Base-by-base conservation (phyloP, 2,113 vertebrate species). In the Leptosomus discolor region DNA sequence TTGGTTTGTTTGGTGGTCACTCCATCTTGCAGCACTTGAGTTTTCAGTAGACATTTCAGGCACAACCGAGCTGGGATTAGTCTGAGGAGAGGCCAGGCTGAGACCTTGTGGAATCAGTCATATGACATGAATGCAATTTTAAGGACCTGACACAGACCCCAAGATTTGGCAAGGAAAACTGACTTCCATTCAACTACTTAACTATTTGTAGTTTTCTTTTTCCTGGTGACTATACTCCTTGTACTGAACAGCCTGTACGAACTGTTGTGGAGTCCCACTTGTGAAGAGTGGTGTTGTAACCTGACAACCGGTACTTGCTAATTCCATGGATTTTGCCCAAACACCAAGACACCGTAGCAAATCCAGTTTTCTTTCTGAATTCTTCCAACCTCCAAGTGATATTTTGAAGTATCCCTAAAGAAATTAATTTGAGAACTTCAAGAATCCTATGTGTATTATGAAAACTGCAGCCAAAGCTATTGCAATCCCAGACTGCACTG, bases 191-290 rank as follows among this genome's bases (percentile, higher is more conserved):
- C 37, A 63, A 24, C 43, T 30, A 5, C 48, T 39, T 54, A 54
- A 56, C 30, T 46, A 7, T 16, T 46, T 51, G 11, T 63, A 75
- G 39, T 39, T 85, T 78, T 64, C 29, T 51, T 87, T 58, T 46
- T 39, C 64, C 21, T 0, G 0, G 12, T 84, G 46, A 41, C 50
- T 61, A 0, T 32, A 4, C 2, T 77, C 10, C 12, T 23, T 68
- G 64, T 67, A 43, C 45, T 71, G 77, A 56, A 39, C 26, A 79
- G 39, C 57, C 34, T 23, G 3, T 7, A 54, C 0, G 2, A 85
- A 3, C 37, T 20, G 23, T 22, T 85, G 57, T 45, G 39, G 58
- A 54, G 50, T 45, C 19, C 68, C 37, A 2, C 6, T n/a, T 56
- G 50, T 48, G 46, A 76, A 78, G 48, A 46, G 1, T 27, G 69